Evolutionary conservation across 2,888 invertebrate species (phyloP).

Genomic region (Rapana venosa): DNA sequence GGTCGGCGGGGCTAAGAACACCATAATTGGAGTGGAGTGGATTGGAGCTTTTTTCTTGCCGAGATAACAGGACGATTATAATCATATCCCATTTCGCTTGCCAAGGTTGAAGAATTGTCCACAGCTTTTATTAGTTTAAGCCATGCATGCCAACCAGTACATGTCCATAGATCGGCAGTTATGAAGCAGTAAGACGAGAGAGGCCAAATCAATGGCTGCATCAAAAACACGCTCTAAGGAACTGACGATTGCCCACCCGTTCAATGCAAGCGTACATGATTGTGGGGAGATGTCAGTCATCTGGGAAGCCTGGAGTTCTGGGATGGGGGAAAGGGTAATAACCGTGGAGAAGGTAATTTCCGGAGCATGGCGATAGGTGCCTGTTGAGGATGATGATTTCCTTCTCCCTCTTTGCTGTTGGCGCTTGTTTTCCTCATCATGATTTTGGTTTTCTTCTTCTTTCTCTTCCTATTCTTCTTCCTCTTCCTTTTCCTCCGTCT

Average conservation of each 20-base stretch:
- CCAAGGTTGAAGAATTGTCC: too few relatives aligned
- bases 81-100: too few relatives aligned
- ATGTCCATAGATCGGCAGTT: too few relatives aligned
- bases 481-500: slow-evolving; percentile 13
- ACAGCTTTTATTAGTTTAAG: too few relatives aligned
- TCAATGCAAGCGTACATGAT: not conserved
- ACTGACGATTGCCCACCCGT: not conserved
- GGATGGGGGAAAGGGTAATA: not conserved
- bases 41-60: too few relatives aligned
- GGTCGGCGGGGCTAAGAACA: too few relatives aligned
- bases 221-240: not conserved
- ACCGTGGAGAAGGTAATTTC: not conserved
- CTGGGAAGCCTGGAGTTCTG: not conserved
- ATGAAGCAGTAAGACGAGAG: too few relatives aligned
- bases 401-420: not conserved
- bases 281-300: not conserved
- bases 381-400: not conserved
- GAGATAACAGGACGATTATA: too few relatives aligned
- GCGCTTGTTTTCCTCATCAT: not conserved
- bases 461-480: slow-evolving; percentile 23
- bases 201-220: not conserved
- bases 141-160: too few relatives aligned
- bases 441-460: not conserved
- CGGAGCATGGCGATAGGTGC: not conserved
- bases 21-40: too few relatives aligned